Base-by-base conservation (phyloP, 2,113 vertebrate species). In the Octodon degus region DNA sequence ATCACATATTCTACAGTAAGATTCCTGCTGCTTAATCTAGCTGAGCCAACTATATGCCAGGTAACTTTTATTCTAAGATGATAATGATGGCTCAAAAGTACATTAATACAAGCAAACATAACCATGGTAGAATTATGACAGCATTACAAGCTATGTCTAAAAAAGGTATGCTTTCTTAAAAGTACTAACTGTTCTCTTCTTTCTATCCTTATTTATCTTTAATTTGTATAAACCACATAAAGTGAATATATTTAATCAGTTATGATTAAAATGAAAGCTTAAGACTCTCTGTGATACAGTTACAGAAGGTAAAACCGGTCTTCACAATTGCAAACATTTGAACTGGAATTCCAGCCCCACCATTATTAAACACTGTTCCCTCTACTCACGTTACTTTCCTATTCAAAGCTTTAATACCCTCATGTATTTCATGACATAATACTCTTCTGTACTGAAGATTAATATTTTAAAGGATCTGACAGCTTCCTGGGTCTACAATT, bases 231-330 rank as follows among this genome's bases (percentile, higher is more conserved):
- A 67, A 30, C 55, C 63, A 84, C 2, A 58, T 22, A 70, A 68
- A 90, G 60, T 11, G 74, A 68, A 68, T 4, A 79, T 62, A 24
- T 76, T 25, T 76, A 90, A 17, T 65, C 3, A 74, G 63, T 70
- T 53, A 74, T 53, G n/a, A 6, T 30, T 58, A 53, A 93, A 53
- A 91, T 68, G 70, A 96, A 97, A 92, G 76, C n/a, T 37, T 0
- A 3, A 55, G 50, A 86, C 6, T 87, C 14, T 22, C 14, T 30
- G 1, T 13, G 40, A 3, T 30, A 70, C 0, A 77, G 47, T 4
- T 25, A 70, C 0, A 65, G 58, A 4, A 85, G 13, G 67, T 92
- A 92, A 96, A 70, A 25, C 14, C 47, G 37, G 1, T 68, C 4
- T 91, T 86, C 32, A 72, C 7, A 90, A 53, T 76, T 80, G 63